Conservation (phyloP, 2,113 vertebrate species). For the Cynopterus brachyotis region DNA sequence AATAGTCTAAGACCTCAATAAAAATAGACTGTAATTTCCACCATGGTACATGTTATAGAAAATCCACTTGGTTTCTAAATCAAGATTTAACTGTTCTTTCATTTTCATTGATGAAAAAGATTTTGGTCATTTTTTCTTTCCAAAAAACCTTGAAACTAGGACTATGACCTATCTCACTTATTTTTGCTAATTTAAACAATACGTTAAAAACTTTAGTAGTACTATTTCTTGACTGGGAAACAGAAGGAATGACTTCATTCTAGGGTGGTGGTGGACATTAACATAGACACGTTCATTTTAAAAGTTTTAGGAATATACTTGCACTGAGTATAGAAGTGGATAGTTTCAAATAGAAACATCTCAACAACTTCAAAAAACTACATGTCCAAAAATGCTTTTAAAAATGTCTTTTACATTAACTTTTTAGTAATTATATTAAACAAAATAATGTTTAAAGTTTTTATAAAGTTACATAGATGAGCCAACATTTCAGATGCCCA, state of each 20-base stretch:
- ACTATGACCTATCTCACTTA: neutral
- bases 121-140: slow-evolving; percentile 23
- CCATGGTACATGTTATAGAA: neutral
- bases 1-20: neutral
- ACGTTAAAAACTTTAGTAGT: neutral
- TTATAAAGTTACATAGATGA: neutral
- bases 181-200: neutral
- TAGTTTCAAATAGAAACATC: slow-evolving; percentile 1
- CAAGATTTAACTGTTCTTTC: neutral
- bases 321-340: neutral
- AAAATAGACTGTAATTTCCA: slow-evolving; percentile 2
- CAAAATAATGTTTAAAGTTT: slow-evolving; percentile 30
- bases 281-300: neutral
- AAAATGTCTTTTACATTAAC: neutral
- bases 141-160: slow-evolving; percentile 8
- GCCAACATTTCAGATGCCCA: neutral
- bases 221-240: neutral
- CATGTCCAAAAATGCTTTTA: neutral
- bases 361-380: slow-evolving; percentile 6
- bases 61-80: slow-evolving; percentile 30
- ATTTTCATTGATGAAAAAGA: slow-evolving; percentile 17
- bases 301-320: neutral
- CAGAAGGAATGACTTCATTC: neutral
- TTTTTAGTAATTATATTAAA: slow-evolving; percentile 5
- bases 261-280: neutral